Evolutionary conservation across 1,140 invertebrate species (phyloP), one percentile per base, ranked within the genome.

Genomic region (Apocrypta bakeri): DNA sequence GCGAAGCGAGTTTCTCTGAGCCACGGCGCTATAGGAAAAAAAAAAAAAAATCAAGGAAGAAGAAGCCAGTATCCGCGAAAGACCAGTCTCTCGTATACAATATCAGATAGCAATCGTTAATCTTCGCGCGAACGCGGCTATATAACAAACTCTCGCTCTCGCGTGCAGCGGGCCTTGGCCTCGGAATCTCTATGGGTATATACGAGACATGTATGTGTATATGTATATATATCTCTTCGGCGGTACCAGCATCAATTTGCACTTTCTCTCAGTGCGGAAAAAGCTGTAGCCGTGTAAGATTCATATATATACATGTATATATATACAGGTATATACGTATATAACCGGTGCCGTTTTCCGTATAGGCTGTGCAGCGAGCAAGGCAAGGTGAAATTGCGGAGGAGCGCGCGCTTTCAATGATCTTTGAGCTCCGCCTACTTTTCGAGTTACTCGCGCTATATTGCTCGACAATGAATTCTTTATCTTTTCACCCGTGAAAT

Each of bases 231-330:
- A 42, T 68, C 66, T 42, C n/a, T 12, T 40, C 6, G 73, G n/a
- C n/a, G n/a, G n/a, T 24, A 56, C 66, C 75, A 83, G 71, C 61
- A 79, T 79, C 82, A 75, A 83, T 83, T 68, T 74, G 82, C 82
- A 83, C 82, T 83, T 83, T 83, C 82, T 83, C 82, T 33, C 3
- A 9, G 25, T n/a, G n/a, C 29, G 29, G 29, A 73, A 79, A 79
- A 33, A 69, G 69, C 25, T 42, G 68, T 4, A 27, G 63, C 24
- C 68, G 31, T 14, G 64, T 63, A 27, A 37, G 48, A 56, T 56
- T 25, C n/a, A n/a, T n/a, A n/a, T n/a, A n/a, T n/a, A n/a, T n/a
- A n/a, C n/a, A n/a, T n/a, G n/a, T n/a, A n/a, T n/a, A n/a, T n/a
- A n/a, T n/a, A n/a, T n/a, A n/a, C n/a, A n/a, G n/a, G n/a, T n/a